phyloP scores from a whole-genome alignment of 2,888 invertebrate genomes.

The Acanthosepion esculentum region DNA sequence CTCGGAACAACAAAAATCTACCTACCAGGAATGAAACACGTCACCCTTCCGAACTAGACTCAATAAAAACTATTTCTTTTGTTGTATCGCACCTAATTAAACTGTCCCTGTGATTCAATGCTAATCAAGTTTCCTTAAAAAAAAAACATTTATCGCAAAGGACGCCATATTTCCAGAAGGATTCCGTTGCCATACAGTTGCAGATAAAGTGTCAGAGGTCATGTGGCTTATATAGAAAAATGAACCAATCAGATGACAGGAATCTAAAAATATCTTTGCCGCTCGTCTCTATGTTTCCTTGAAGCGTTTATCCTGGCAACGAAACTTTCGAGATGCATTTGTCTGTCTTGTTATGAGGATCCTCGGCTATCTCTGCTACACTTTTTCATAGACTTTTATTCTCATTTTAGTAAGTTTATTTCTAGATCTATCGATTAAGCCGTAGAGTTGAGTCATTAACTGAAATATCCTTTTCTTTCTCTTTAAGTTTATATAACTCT shows the following conservation, averaged over 20 bases:
- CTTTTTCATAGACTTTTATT: too few species aligned
- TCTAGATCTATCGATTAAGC: too few species aligned
- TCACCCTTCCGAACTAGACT: not conserved
- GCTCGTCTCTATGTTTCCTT: not conserved
- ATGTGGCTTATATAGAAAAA: not conserved
- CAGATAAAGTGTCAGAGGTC: not conserved
- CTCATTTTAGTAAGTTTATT: too few species aligned
- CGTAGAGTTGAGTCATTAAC: too few species aligned
- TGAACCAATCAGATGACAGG: not conserved
- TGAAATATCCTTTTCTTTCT: too few species aligned
- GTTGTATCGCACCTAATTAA: not conserved
- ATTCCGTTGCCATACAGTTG: not conserved
- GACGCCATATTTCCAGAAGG: not conserved
- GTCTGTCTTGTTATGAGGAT: not conserved
- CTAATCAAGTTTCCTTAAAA: not conserved
- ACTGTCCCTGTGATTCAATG: not conserved
- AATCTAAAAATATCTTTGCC: not conserved
- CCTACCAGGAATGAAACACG: not conserved
- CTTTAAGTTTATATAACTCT: too few species aligned
- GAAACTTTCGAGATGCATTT: not conserved
- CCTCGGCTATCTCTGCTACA: too few species aligned
- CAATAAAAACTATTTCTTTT: not conserved
- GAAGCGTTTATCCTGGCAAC: not conserved
- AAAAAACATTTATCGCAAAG: not conserved
- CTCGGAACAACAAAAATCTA: too few species aligned